phyloP scores from a whole-genome alignment of 2,797 vertebrate species.

The Lagorchestes hirsutus region DNA sequence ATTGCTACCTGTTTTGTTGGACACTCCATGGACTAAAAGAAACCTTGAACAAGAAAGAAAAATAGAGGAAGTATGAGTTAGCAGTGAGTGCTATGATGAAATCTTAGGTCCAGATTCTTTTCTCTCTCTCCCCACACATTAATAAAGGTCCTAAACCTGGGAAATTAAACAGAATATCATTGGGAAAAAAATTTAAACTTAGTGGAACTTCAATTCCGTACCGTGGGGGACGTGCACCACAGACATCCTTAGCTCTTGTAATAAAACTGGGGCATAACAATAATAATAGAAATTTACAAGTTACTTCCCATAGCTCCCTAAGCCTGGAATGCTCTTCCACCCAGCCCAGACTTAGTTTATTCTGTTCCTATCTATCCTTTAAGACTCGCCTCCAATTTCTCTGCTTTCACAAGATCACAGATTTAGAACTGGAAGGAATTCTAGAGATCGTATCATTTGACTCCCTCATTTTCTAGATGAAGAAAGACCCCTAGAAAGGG shows the following conservation, averaged over 20 bases:
- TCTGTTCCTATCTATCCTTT: background rate
- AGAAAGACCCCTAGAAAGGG: background rate
- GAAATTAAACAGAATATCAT: background rate
- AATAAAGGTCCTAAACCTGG: background rate
- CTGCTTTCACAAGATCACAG: background rate
- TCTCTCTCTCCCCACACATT: background rate
- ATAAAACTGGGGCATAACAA: background rate
- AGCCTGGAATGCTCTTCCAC: no score
- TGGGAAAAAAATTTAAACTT: background rate
- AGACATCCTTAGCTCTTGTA: background rate
- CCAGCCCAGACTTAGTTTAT: background rate
- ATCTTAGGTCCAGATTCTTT: background rate
- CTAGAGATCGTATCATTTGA: background rate
- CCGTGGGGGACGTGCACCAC: background rate
- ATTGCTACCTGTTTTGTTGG: background rate
- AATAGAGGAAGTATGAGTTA: background rate
- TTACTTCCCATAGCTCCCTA: fast-evolving
- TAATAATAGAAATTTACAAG: background rate
- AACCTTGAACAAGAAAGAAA: background rate
- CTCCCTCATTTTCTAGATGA: background rate
- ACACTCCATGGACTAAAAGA: background rate
- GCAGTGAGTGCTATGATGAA: background rate
- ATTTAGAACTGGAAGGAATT: background rate
- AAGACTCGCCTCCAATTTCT: background rate
- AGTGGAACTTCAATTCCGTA: background rate